Percentiles rank a stretch among this genome's conserved stretches.
Evolutionary conservation across 2,888 invertebrate genomes (phyloP).

Genomic region (Tuberolachnus salignus): DNA sequence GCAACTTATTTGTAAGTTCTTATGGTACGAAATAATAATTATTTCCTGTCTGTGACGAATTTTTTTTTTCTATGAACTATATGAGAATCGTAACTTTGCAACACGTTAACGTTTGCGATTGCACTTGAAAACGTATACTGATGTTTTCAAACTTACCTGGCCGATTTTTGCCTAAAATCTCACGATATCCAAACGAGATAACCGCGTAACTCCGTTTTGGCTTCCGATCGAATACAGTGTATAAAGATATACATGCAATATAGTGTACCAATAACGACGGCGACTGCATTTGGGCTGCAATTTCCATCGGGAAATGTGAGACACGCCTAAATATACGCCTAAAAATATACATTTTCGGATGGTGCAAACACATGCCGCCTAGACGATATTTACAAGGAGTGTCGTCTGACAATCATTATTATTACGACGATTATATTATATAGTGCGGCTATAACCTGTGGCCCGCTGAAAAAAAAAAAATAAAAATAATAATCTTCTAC

Average conservation of each 20-base stretch:
- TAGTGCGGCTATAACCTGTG: conserved; percentile 26
- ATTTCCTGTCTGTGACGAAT: conserved; percentile 19
- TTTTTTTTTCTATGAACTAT: not conserved
- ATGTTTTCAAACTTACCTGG: no score
- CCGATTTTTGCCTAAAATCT: no score
- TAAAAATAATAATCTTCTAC: no score
- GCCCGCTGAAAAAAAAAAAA: conserved; percentile 29
- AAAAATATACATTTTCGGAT: conserved; percentile 40
- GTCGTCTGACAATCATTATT: conserved; percentile 52
- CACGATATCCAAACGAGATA: no score
- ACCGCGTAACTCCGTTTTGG: no score
- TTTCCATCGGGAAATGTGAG: conserved; percentile 37
- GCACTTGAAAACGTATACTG: no score
- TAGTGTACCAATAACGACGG: no score
- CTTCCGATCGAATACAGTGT: no score
- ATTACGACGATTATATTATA: conserved; percentile 22
- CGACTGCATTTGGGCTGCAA: not conserved
- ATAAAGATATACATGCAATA: no score
- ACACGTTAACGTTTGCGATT: no score
- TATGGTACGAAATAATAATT: conserved; percentile 1
- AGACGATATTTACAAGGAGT: conserved; percentile 32
- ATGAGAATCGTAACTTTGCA: no score
- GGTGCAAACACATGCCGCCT: conserved; percentile 40
- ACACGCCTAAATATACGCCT: conserved; percentile 3
- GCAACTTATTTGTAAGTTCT: not conserved